These are phyloP conservation scores for Upupa epops DNA, from an alignment of 2,113 vertebrate species.

Conservation along the genomic window DNA sequence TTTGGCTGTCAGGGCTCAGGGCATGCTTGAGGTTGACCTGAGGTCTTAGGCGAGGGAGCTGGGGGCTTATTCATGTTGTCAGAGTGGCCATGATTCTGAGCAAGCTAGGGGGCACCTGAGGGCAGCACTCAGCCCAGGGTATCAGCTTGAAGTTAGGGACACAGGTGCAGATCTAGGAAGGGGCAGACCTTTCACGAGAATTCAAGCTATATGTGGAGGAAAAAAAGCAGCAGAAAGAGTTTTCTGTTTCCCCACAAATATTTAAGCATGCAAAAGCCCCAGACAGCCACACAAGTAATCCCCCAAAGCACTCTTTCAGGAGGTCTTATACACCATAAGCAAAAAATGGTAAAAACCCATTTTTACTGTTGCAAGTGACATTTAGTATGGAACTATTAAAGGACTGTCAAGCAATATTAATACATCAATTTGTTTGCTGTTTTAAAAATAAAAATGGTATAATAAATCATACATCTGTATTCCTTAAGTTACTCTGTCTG, in stretches of 20 bases:
- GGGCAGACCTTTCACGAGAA: neutral
- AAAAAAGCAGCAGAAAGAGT: neutral
- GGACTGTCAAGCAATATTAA: neutral
- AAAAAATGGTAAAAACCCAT: neutral
- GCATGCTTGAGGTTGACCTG: neutral
- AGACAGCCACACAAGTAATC: neutral
- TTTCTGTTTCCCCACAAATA: neutral
- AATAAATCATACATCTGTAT: conserved; percentile 23
- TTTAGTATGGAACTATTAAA: neutral
- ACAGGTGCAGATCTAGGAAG: rapidly evolving
- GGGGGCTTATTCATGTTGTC: neutral
- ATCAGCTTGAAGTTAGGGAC: neutral
- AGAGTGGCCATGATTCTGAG: neutral
- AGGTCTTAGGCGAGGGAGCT: neutral
- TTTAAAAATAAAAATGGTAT: conserved; percentile 37
- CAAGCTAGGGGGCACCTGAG: neutral
- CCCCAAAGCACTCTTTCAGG: neutral
- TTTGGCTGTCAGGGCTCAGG: neutral
- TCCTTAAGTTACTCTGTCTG: neutral
- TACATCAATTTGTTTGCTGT: neutral
- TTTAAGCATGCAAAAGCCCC: neutral
- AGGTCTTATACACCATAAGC: neutral
- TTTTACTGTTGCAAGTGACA: neutral
- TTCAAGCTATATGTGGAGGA: neutral
- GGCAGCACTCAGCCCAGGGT: neutral